These are phyloP conservation scores for Tetragonisca angustula DNA, from an alignment of 2,888 invertebrate genomes.

Conservation along the genomic window DNA sequence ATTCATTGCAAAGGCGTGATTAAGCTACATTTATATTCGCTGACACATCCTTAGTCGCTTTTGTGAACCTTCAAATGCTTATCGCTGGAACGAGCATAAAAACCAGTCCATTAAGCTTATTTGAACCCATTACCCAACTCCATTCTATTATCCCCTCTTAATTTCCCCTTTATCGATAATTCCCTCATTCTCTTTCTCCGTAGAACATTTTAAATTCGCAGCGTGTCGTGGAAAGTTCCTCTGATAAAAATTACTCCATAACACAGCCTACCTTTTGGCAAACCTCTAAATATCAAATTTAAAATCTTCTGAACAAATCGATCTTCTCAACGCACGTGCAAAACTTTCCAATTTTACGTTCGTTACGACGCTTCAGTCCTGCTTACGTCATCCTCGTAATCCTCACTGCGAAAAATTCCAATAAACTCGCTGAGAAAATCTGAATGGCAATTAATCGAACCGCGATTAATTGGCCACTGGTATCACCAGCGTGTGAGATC, in stretches of 20 bases:
- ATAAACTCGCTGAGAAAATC: background rate
- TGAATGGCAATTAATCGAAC: background rate
- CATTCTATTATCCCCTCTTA: background rate
- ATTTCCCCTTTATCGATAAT: background rate
- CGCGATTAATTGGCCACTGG: too few relatives aligned
- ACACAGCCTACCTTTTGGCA: background rate
- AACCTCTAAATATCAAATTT: background rate
- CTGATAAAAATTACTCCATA: background rate
- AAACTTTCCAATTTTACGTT: background rate
- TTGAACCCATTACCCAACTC: constrained; percentile 25
- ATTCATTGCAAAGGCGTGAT: background rate
- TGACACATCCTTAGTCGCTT: background rate
- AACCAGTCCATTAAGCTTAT: constrained; percentile 43
- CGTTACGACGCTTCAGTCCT: background rate
- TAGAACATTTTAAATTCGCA: background rate
- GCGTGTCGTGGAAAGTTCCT: background rate
- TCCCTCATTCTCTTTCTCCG: background rate
- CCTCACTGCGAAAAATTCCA: background rate
- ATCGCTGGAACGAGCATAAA: background rate
- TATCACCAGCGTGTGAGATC: background rate
- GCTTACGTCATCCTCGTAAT: background rate
- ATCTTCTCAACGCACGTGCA: background rate
- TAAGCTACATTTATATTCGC: background rate
- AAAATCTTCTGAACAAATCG: too few relatives aligned
- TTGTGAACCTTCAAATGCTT: background rate